phyloP scores from a whole-genome alignment of 2,888 invertebrate species.

The Tolmerus cingulatus region DNA sequence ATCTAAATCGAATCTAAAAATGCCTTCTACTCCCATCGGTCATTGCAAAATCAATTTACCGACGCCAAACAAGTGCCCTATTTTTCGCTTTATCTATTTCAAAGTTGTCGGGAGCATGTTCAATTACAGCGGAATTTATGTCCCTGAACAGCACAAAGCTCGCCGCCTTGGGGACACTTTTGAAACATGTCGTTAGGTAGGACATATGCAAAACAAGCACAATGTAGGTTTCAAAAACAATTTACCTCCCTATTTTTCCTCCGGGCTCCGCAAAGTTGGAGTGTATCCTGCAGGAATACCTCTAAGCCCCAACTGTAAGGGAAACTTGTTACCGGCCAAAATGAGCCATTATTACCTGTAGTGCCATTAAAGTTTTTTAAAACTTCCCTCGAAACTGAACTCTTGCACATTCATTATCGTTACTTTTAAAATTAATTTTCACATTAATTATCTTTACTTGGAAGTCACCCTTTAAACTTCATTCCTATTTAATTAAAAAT shows the following conservation, averaged over 20 bases:
- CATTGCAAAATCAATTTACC: neutral
- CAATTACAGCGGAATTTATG: neutral
- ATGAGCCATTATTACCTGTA: neutral
- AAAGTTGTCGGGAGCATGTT: neutral
- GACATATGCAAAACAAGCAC: neutral
- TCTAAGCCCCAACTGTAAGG: neutral
- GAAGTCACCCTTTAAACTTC: neutral
- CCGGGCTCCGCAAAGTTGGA: neutral
- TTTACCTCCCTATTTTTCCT: neutral
- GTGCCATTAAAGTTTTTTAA: neutral
- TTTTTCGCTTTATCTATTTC: neutral
- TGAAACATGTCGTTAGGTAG: neutral
- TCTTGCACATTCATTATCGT: neutral
- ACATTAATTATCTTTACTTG: neutral
- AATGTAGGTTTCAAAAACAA: neutral
- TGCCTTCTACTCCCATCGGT: neutral
- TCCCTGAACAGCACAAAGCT: neutral
- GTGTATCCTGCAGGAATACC: neutral
- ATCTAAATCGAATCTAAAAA: neutral
- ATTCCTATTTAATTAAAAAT: neutral
- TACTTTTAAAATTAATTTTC: neutral
- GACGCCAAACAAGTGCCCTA: neutral
- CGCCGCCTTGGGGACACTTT: neutral
- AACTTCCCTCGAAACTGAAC: neutral
- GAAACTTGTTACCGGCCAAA: neutral